phyloP scores from a whole-genome alignment of 2,888 invertebrate genomes.

The Nomada fabriciana region DNA sequence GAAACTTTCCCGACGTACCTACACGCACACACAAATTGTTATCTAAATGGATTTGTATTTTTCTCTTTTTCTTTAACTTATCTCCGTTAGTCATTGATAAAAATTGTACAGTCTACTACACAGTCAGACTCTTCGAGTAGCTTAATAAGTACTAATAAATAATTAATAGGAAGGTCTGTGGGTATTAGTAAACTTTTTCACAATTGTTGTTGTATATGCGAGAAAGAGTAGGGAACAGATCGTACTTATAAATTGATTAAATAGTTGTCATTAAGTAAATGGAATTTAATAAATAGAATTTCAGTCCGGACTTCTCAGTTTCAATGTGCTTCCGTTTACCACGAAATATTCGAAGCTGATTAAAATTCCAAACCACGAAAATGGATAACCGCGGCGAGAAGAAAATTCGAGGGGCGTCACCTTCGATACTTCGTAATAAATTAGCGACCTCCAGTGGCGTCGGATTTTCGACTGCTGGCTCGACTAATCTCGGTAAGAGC shows the following conservation, averaged over 20 bases:
- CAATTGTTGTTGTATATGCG: no score
- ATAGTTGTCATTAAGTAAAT: no score
- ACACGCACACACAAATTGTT: slow-evolving; percentile 13
- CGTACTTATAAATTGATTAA: no score
- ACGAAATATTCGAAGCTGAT: not conserved
- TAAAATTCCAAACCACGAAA: slow-evolving; percentile 8
- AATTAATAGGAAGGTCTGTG: no score
- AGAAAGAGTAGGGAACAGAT: no score
- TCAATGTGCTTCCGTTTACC: not conserved
- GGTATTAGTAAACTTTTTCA: no score
- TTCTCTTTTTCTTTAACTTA: no score
- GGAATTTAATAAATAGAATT: no score
- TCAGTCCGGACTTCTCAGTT: not conserved
- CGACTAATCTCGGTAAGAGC: slow-evolving; percentile 71
- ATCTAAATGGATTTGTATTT: slow-evolving; percentile 32
- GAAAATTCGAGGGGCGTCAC: slow-evolving; percentile 40
- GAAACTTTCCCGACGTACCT: slow-evolving; percentile 32
- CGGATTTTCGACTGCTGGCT: slow-evolving; percentile 38
- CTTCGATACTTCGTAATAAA: slow-evolving; percentile 75
- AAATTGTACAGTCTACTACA: not conserved
- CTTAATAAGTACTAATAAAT: no score
- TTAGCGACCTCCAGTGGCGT: slow-evolving; percentile 65
- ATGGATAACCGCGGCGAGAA: not conserved
- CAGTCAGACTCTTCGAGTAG: no score
- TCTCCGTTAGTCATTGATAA: no score